A percentile compares a stretch with the other conserved stretches of the same genome.
These are phyloP conservation scores for Bombus terrestris DNA, from an alignment of 1,140 invertebrate genomes.

Conservation along the genomic window DNA sequence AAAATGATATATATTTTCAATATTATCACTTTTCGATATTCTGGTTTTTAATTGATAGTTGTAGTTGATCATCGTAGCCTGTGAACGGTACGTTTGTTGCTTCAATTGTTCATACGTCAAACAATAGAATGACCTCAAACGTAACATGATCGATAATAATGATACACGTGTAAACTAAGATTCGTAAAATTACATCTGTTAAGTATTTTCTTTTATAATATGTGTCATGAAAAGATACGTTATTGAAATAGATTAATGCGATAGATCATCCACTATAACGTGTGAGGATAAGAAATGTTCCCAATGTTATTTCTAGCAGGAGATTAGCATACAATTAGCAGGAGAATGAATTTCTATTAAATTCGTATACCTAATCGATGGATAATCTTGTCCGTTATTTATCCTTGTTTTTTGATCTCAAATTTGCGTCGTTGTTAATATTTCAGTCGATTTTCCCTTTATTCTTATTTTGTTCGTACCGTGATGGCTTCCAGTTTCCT, in stretches of 20 bases:
- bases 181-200: not conserved
- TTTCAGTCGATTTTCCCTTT: not conserved
- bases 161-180: not conserved
- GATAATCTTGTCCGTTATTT: not conserved
- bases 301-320: not conserved
- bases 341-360: not conserved
- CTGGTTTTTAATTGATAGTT: not conserved
- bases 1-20: not conserved
- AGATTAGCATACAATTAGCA: not conserved
- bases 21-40: not conserved
- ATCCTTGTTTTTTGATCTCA: not conserved
- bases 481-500: not conserved
- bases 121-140: not conserved
- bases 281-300: not conserved
- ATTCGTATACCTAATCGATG: not conserved
- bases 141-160: not conserved
- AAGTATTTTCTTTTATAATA: not conserved
- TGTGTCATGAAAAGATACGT: no score
- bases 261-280: not conserved
- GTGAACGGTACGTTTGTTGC: not conserved
- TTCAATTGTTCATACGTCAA: not conserved
- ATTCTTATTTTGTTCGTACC: not conserved
- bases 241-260: not conserved
- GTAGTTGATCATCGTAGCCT: not conserved
- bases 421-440: not conserved